These are phyloP conservation scores for Nothoprocta pentlandii DNA, from an alignment of 2,113 vertebrate species.

Conservation along the genomic window DNA sequence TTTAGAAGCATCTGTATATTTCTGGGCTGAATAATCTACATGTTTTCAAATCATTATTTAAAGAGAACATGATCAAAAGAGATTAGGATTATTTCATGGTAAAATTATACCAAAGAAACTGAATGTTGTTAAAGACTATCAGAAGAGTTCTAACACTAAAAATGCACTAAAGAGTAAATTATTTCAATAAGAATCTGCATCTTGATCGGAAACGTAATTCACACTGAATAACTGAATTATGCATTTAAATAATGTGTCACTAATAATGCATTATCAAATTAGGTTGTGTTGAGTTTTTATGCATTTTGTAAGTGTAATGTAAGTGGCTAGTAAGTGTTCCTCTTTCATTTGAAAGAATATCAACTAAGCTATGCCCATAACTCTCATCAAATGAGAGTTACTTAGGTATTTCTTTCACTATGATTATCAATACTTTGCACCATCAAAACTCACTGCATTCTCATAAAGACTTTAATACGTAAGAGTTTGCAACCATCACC, in stretches of 20 bases:
- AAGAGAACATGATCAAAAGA: not conserved
- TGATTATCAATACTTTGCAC: not conserved
- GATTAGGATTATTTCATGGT: not conserved
- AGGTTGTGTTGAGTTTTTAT: not conserved
- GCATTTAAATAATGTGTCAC: not conserved
- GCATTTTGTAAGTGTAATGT: not conserved
- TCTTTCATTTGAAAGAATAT: not conserved
- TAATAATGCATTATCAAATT: not conserved
- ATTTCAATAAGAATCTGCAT: not conserved
- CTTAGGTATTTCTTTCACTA: not conserved
- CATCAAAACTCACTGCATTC: not conserved
- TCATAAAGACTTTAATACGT: not conserved
- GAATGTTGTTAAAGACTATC: not conserved
- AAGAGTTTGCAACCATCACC: not conserved
- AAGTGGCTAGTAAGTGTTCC: not conserved
- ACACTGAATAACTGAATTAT: not conserved
- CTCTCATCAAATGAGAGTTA: not conserved
- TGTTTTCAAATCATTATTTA: not conserved
- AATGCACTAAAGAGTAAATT: not conserved
- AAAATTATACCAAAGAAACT: not conserved
- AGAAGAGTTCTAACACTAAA: not conserved
- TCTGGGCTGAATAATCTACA: not conserved
- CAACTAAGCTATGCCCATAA: not conserved
- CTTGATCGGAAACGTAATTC: not conserved
- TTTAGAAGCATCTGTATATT: not conserved